A percentile compares a stretch with the other conserved stretches of the same genome.
Evolutionary conservation across 2,113 vertebrate species (phyloP).

Genomic region (Tinamus guttatus): DNA sequence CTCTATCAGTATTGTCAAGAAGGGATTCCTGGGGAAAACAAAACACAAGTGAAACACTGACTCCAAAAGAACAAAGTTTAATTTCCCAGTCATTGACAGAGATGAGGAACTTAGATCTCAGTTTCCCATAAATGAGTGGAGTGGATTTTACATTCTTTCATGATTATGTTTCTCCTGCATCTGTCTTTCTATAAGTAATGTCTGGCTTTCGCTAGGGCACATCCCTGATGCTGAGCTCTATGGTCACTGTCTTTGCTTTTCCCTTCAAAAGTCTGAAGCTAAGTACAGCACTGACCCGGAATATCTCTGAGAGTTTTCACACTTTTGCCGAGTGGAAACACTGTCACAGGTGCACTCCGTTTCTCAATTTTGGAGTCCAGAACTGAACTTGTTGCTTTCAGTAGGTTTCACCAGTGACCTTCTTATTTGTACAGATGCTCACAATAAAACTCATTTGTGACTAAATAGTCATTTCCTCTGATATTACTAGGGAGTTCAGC

Average conservation of each 20-base stretch:
- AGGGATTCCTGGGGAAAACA: neutral
- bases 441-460: neutral
- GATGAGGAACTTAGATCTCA: neutral
- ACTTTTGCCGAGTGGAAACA: neutral
- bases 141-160: neutral
- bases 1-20: neutral
- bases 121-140: neutral
- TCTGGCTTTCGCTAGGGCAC: neutral
- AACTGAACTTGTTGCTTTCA: neutral
- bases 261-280: neutral
- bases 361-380: neutral
- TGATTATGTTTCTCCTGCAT: neutral
- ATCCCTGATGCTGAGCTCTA: neutral
- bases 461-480: neutral
- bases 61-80: neutral
- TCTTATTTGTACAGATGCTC: neutral
- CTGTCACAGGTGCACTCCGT: neutral
- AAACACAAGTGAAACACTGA: neutral
- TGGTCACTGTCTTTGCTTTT: neutral
- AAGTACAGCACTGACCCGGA: neutral
- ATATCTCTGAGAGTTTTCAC: neutral
- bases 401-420: neutral
- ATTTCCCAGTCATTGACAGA: neutral
- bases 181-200: neutral
- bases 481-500: neutral